Percentiles rank a stretch among this genome's conserved stretches.
These are phyloP conservation scores for Xylophagus ater DNA, from an alignment of 2,888 invertebrate species.

Conservation along the genomic window DNA sequence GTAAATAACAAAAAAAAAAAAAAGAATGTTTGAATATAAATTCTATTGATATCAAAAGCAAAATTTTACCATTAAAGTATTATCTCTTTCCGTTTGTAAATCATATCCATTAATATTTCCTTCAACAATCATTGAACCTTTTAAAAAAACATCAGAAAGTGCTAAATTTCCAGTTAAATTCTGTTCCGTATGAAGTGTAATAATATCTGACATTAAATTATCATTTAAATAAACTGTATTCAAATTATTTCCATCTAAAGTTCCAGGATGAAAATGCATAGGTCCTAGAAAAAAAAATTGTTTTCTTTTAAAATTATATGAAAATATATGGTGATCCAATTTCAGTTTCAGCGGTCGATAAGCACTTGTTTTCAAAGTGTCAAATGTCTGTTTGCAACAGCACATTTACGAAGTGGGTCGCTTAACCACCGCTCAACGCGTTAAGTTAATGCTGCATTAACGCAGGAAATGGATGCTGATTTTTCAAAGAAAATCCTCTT, in stretches of 20 bases:
- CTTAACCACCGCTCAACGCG: too few relatives aligned
- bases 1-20: constrained; percentile 22
- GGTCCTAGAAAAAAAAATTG: too few relatives aligned
- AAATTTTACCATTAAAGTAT: constrained; percentile 43
- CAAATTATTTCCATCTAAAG: constrained; percentile 37
- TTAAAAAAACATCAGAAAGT: constrained; percentile 34
- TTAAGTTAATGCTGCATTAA: too few relatives aligned
- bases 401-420: too few relatives aligned
- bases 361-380: not conserved
- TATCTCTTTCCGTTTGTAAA: constrained; percentile 38
- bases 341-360: not conserved
- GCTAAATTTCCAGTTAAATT: constrained; percentile 32
- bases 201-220: constrained; percentile 36
- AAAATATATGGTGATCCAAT: not conserved
- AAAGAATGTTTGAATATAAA: constrained; percentile 5
- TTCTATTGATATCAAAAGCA: not conserved
- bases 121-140: constrained; percentile 21
- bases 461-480: too few relatives aligned
- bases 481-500: too few relatives aligned
- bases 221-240: constrained; percentile 39
- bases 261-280: constrained; percentile 36
- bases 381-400: too few relatives aligned
- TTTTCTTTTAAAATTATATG: constrained; percentile 21
- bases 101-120: constrained; percentile 38
- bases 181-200: constrained; percentile 42